Base-by-base conservation (phyloP, 2,797 vertebrate species). In the Ceryle rudis region DNA sequence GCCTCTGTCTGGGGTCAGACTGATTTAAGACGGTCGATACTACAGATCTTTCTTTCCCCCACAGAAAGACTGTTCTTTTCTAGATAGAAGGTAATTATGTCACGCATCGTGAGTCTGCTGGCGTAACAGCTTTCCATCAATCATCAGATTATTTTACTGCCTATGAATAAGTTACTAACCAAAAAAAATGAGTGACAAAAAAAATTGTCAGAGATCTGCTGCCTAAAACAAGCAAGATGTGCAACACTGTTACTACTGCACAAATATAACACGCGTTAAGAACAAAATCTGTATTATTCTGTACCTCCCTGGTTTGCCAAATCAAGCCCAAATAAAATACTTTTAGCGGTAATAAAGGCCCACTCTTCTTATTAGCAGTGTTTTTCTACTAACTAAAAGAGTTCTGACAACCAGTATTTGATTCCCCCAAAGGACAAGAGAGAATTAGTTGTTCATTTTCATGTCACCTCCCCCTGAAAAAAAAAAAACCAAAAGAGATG, bases 1-100 rank as follows among this genome's bases (percentile, higher is more conserved):
- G 16, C 19, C 57, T 37, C 37, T 23, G 14, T 31, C 37, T 66
- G 22, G 35, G 5, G 6, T 28, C 44, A 77, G 21, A 67, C 19
- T 49, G 57, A 0, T 41, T 28, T 67, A 60, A 65, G 49, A 60
- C 10, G 10, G 42, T 14, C 2, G 0, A 37, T 3, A 65, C 8
- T 6, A 55, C 0, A 52, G 62, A 72, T 20, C 19, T 33, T 66
- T 39, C 42, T 54, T 33, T 20, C 23, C 22, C 22, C 10, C 47
- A n/a, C 33, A 46, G 22, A 46, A 79, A 80, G 16, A 26, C 29
- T 35, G 6, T 67, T 66, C 69, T 86, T 18, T 33, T 58, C 58
- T 64, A 75, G 25, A 84, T 2, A 4, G 37, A 64, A 71, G 11
- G 25, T 70, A 77, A 80, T 73, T 49, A 57, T 25, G 31, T 18